Conservation (phyloP, 53 echinoderm and acorn worm species). For the Crossaster papposus region DNA sequence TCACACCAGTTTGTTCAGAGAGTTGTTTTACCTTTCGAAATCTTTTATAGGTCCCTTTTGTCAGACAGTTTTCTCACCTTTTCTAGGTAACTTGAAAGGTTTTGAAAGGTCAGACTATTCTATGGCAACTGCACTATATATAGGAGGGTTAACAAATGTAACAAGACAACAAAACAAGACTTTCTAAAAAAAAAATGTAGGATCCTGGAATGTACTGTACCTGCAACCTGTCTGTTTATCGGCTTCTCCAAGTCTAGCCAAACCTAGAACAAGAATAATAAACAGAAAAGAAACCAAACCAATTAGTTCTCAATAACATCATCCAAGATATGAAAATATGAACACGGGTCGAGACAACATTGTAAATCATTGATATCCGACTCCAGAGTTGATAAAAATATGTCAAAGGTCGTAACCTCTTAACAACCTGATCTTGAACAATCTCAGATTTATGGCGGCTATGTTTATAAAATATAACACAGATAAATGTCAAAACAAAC, state of each 20-base stretch:
- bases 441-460: not conserved
- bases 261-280: constrained; percentile 53
- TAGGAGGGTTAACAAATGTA: no score
- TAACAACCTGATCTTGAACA: not conserved
- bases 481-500: constrained; percentile 25
- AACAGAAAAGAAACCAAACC: not conserved
- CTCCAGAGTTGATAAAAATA: not conserved
- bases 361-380: not conserved
- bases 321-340: not conserved
- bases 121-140: no score
- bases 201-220: constrained; percentile 72
- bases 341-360: not conserved
- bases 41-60: no score
- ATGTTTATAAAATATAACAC: constrained; percentile 1
- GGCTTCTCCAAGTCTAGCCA: constrained; percentile 94
- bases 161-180: no score
- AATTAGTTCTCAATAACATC: not conserved
- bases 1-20: no score
- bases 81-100: no score
- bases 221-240: constrained; percentile 79
- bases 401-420: not conserved
- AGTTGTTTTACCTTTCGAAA: no score
- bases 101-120: no score
- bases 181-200: no score
- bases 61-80: no score